Percentiles rank a stretch among this genome's conserved stretches.
Conservation (phyloP, 2,797 vertebrate genomes). For the Ibycter americanus region DNA sequence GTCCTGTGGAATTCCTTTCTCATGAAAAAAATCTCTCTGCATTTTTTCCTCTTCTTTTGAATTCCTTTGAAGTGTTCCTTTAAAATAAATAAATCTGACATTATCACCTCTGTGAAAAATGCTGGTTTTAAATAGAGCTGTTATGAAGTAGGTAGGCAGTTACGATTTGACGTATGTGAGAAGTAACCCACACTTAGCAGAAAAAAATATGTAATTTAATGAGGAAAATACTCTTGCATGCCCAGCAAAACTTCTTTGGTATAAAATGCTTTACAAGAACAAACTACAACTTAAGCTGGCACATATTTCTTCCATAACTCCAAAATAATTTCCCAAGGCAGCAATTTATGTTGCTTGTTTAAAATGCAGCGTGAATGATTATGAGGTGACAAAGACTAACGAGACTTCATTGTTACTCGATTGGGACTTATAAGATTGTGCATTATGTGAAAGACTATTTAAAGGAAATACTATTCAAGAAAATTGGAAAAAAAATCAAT, state of each 20-base stretch:
- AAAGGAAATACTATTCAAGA: constrained; percentile 52
- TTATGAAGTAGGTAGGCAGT: neutral
- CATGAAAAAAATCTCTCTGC: neutral
- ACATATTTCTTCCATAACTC: constrained; percentile 39
- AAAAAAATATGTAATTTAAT: neutral
- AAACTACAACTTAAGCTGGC: constrained; percentile 21
- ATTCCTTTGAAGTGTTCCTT: neutral
- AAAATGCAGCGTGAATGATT: constrained; percentile 66
- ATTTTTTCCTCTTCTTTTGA: neutral
- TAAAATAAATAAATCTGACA: neutral
- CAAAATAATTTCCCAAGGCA: constrained; percentile 62
- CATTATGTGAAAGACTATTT: constrained; percentile 55
- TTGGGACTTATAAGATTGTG: constrained; percentile 62
- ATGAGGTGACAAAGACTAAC: constrained; percentile 68
- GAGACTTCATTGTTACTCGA: constrained; percentile 56
- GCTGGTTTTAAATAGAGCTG: neutral
- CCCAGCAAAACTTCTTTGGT: neutral
- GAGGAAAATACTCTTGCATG: neutral
- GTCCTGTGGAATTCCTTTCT: neutral
- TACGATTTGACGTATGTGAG: neutral
- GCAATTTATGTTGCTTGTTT: constrained; percentile 62
- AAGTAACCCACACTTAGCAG: neutral
- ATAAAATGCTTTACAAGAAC: constrained; percentile 26
- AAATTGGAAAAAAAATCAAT: constrained; percentile 21
- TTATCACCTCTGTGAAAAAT: neutral